Conservation (phyloP, 2,888 invertebrate genomes). For the Drosophila falleni region DNA sequence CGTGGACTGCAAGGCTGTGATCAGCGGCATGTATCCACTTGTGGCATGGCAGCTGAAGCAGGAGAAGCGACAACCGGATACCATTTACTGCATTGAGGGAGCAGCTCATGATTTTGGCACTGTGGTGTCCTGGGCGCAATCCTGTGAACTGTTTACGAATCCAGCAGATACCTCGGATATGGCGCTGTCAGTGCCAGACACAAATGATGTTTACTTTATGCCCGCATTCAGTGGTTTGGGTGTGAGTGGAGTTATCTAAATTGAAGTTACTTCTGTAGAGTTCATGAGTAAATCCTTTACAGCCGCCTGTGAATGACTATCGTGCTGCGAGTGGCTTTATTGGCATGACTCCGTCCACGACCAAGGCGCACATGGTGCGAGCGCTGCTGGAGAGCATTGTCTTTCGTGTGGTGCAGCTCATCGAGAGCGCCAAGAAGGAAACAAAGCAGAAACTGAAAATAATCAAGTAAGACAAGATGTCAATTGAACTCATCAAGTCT, state of each 20-base stretch:
- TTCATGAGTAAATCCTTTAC: constrained; percentile 31
- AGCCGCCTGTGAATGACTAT: constrained; percentile 96
- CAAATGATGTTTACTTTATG: constrained; percentile 93
- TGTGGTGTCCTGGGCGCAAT: constrained; percentile 93
- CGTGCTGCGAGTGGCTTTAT: constrained; percentile 94
- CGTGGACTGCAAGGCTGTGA: constrained; percentile 90
- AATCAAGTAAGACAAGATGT: constrained; percentile 87
- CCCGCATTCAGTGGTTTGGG: constrained; percentile 96
- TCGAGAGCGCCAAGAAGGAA: constrained; percentile 90
- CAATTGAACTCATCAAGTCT: too few species aligned
- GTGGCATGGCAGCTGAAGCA: constrained; percentile 91
- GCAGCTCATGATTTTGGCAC: constrained; percentile 95
- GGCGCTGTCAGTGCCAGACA: constrained; percentile 89
- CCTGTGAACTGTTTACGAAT: constrained; percentile 88
- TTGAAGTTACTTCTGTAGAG: not conserved
- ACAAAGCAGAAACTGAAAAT: constrained; percentile 87
- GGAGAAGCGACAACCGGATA: constrained; percentile 73
- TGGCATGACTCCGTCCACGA: constrained; percentile 89
- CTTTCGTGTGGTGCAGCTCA: constrained; percentile 92
- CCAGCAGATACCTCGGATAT: constrained; percentile 89
- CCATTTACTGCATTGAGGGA: constrained; percentile 93
- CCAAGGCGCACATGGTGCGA: constrained; percentile 91
- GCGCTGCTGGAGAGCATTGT: constrained; percentile 94
- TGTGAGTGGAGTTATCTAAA: constrained; percentile 86
- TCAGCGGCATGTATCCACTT: constrained; percentile 95